phyloP scores from a whole-genome alignment of 2,797 vertebrate genomes.

The Halcyon chelicuti region DNA sequence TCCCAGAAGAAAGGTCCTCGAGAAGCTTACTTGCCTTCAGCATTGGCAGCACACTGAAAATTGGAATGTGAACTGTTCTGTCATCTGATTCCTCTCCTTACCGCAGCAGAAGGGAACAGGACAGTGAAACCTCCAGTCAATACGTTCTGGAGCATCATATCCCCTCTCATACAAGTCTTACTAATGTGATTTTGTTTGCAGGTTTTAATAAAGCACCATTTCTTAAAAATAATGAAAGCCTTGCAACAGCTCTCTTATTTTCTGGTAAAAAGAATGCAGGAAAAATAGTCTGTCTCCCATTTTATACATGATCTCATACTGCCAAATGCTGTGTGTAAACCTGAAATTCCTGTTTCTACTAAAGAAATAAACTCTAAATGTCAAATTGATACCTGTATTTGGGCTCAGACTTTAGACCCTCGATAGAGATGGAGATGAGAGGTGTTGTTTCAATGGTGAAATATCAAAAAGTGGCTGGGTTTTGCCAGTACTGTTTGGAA shows the following conservation, averaged over 20 bases:
- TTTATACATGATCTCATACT: neutral
- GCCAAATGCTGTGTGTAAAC: neutral
- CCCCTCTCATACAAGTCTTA: neutral
- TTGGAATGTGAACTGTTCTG: neutral
- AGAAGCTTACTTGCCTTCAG: neutral
- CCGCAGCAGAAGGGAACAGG: neutral
- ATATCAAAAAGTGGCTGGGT: neutral
- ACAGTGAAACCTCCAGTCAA: neutral
- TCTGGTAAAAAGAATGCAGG: neutral
- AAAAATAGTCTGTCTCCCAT: neutral
- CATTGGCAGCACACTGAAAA: neutral
- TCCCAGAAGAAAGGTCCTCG: neutral
- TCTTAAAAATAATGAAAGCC: neutral
- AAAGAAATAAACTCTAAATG: neutral
- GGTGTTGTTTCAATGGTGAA: neutral
- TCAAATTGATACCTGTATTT: neutral
- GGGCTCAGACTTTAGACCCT: neutral
- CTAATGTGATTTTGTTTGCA: neutral
- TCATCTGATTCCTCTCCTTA: neutral
- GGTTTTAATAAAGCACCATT: neutral
- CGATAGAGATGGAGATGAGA: fast-evolving
- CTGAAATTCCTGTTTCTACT: neutral
- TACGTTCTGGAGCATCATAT: neutral
- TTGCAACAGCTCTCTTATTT: neutral
- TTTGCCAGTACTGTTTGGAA: neutral